phyloP scores from a whole-genome alignment of 2,797 vertebrate genomes.

The Ambastaia sidthimunki region DNA sequence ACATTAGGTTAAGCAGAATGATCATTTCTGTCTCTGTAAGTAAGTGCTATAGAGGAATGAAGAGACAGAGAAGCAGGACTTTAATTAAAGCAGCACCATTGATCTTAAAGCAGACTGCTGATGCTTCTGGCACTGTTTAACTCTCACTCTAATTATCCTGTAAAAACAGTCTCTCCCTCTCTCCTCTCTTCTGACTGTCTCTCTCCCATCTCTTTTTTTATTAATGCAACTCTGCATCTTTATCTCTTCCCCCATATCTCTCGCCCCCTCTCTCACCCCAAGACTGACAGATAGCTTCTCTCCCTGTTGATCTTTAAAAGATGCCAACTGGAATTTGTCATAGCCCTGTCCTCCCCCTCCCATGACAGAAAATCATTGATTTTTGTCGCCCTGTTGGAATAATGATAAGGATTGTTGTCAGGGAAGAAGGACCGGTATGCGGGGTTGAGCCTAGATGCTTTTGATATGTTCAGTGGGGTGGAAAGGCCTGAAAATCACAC shows the following conservation, averaged over 20 bases:
- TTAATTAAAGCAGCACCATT: slow-evolving; percentile 64
- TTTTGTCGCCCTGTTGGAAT: slow-evolving; percentile 77
- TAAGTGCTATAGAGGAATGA: not conserved
- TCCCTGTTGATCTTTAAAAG: slow-evolving; percentile 59
- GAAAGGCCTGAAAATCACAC: slow-evolving; percentile 63
- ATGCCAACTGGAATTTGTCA: slow-evolving; percentile 61
- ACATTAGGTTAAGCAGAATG: too few species aligned
- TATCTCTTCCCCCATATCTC: slow-evolving; percentile 29
- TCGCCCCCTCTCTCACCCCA: slow-evolving; percentile 35
- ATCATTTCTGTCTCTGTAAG: not conserved
- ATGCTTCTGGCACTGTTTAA: slow-evolving; percentile 56
- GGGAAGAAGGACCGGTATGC: slow-evolving; percentile 59
- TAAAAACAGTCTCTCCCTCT: slow-evolving; percentile 46
- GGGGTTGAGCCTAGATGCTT: slow-evolving; percentile 49
- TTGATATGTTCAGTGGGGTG: slow-evolving; percentile 68
- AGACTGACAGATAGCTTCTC: slow-evolving; percentile 37
- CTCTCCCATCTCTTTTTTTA: slow-evolving; percentile 56
- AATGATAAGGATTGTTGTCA: slow-evolving; percentile 72
- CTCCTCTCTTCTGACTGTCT: slow-evolving; percentile 1
- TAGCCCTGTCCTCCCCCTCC: slow-evolving; percentile 44
- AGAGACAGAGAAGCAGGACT: slow-evolving; percentile 16
- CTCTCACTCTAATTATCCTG: slow-evolving; percentile 71
- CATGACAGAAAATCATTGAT: slow-evolving; percentile 57
- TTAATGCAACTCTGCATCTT: slow-evolving; percentile 55
- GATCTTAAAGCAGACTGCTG: slow-evolving; percentile 61